Base-by-base conservation (phyloP, 2,888 invertebrate genomes). In the Sarcophaga variegata region DNA sequence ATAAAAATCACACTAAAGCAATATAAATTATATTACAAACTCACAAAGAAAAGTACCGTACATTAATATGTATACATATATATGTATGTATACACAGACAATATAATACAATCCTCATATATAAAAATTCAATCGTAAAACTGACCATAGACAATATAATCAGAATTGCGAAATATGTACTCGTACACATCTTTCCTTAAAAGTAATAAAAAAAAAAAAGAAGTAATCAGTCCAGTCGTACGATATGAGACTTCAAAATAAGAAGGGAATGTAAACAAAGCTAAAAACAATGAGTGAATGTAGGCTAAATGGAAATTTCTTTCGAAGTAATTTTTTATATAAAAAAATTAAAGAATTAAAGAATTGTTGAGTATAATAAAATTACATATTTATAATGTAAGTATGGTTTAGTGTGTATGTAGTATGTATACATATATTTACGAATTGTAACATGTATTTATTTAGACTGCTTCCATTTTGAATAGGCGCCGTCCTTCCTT, bases 61-160 rank as follows among this genome's bases (percentile, higher is more conserved):
- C 47, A 63, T 22, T 22, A 25, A 22, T 20, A 77, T 12, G 25
- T 27, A 5, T 27, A 27, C 0, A 4, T 27, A 27, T 27, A 5
- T 27, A 27, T 27, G 17, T 54, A 20, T 14, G 4, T 20, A 62
- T 22, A 10, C 49, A 59, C 72, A 25, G n/a, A 69, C 20, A 72
- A 59, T 64, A 75, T 49, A 74, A 37, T 37, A 37, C 37, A 37
- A 10, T 37, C 8, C 37, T 37, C 47, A 59, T 62, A 47, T 54
- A 83, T 77, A 66, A 47, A 64, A 71, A 69, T 75, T 72, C 60
- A 76, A 70, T 69, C 71, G 72, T 87, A 88, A 87, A 88, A 88
- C 88, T 88, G 88, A 88, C 88, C 88, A 86, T 25, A 59, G 81
- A 81, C 88, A 87, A 87, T 74, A 59, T 27, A 60, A 77, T 85